These are phyloP conservation scores for Dromaius novaehollandiae DNA, from an alignment of 2,113 vertebrate genomes.

Conservation along the genomic window DNA sequence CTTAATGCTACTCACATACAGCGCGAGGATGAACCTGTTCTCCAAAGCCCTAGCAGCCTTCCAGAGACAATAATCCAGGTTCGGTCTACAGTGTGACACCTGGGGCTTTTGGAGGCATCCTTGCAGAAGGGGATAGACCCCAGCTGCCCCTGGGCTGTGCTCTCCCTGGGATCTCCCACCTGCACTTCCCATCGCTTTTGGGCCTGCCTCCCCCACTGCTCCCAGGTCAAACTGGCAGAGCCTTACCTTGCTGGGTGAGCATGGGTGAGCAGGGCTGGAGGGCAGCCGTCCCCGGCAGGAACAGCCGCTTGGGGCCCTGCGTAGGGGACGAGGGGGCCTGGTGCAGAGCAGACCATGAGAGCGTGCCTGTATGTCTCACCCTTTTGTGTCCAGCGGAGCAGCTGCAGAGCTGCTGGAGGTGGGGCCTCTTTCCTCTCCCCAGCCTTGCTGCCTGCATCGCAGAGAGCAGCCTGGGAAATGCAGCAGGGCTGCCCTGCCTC, in stretches of 20 bases:
- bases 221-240: neutral
- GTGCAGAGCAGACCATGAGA: neutral
- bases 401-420: neutral
- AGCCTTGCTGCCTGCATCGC: neutral
- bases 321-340: neutral
- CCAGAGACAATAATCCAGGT: neutral
- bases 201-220: neutral
- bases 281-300: neutral
- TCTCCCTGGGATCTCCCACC: neutral
- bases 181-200: neutral
- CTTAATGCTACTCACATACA: fast-evolving
- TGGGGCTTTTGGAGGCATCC: neutral
- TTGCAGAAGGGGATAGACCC: neutral
- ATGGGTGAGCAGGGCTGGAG: neutral
- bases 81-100: neutral
- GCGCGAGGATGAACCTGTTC: fast-evolving
- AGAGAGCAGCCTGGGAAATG: conserved; percentile 2
- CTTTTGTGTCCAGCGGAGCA: neutral
- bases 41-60: neutral
- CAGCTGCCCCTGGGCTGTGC: neutral
- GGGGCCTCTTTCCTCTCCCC: neutral
- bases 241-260: neutral
- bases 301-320: neutral
- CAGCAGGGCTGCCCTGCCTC: neutral
- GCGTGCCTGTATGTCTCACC: neutral